A percentile compares a stretch with the other conserved stretches of the same genome.
Evolutionary conservation across 2,888 invertebrate genomes (phyloP).

Genomic region (Harmothoe impar): DNA sequence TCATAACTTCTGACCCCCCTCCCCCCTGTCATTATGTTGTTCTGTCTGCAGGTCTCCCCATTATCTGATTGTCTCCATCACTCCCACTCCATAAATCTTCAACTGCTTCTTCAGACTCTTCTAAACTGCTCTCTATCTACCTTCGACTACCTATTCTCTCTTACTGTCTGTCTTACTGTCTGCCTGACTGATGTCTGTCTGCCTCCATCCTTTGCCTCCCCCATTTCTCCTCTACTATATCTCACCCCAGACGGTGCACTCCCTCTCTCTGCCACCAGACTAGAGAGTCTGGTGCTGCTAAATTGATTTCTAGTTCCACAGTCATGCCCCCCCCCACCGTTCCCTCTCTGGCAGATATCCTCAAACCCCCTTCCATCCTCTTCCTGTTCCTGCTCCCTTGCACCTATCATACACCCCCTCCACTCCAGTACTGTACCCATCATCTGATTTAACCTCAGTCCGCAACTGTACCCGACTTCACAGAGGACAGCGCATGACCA

Average conservation of each 20-base stretch:
- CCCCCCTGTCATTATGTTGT: too few relatives aligned
- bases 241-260: background rate
- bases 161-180: too few relatives aligned
- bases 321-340: constrained; percentile 6
- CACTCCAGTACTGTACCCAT: background rate
- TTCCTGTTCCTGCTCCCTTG: too few relatives aligned
- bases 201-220: background rate
- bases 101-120: too few relatives aligned
- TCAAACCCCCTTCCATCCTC: too few relatives aligned
- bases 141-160: too few relatives aligned
- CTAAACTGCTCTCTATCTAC: too few relatives aligned
- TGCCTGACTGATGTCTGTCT: background rate
- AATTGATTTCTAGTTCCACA: background rate
- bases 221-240: background rate
- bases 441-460: background rate
- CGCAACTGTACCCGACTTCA: constrained; percentile 3
- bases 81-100: too few relatives aligned
- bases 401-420: too few relatives aligned
- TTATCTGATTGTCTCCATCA: too few relatives aligned
- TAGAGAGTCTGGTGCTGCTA: background rate
- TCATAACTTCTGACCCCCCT: too few relatives aligned
- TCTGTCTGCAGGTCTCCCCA: too few relatives aligned
- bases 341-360: background rate
- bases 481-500: background rate
- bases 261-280: background rate